These are phyloP conservation scores for Kryptolebias ocellatus DNA, from an alignment of 2,797 vertebrate species.

Conservation along the genomic window DNA sequence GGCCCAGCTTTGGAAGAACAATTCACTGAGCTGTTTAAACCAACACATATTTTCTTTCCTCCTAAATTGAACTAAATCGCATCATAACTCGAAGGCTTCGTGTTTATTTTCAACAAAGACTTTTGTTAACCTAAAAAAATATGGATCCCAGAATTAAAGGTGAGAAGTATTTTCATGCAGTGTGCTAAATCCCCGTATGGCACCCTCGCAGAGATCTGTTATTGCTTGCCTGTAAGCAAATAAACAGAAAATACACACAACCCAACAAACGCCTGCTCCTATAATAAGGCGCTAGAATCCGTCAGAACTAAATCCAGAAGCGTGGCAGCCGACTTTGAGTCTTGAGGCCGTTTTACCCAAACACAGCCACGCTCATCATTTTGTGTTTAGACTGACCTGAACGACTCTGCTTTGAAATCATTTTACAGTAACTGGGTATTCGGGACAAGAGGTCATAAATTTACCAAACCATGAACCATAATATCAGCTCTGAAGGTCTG, in stretches of 20 bases:
- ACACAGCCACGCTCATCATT: slow-evolving; percentile 36
- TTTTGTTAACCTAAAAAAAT: slow-evolving; percentile 61
- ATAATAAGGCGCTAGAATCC: slow-evolving; percentile 73
- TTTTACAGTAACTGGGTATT: slow-evolving; percentile 16
- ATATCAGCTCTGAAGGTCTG: slow-evolving; percentile 52
- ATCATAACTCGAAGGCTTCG: slow-evolving; percentile 55
- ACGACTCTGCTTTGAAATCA: slow-evolving; percentile 30
- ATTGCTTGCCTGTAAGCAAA: slow-evolving; percentile 27
- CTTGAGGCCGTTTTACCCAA: slow-evolving; percentile 41
- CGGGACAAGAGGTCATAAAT: slow-evolving; percentile 32
- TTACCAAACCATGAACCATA: slow-evolving; percentile 43
- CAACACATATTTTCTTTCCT: neutral
- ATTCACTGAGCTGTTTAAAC: no score
- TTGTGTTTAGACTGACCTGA: slow-evolving; percentile 18
- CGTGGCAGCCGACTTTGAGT: slow-evolving; percentile 21
- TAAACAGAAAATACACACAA: slow-evolving; percentile 42
- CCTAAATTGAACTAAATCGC: slow-evolving; percentile 51
- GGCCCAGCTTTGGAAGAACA: neutral
- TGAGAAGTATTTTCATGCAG: slow-evolving; percentile 71
- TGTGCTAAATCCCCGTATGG: slow-evolving; percentile 61
- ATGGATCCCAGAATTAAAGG: slow-evolving; percentile 44
- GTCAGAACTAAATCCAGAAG: slow-evolving; percentile 61
- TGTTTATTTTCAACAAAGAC: slow-evolving; percentile 65
- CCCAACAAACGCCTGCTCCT: slow-evolving; percentile 52
- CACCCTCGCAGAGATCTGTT: slow-evolving; percentile 26